These are phyloP conservation scores for Helobdella robusta DNA, from an alignment of 2,888 invertebrate genomes.

Conservation along the genomic window DNA sequence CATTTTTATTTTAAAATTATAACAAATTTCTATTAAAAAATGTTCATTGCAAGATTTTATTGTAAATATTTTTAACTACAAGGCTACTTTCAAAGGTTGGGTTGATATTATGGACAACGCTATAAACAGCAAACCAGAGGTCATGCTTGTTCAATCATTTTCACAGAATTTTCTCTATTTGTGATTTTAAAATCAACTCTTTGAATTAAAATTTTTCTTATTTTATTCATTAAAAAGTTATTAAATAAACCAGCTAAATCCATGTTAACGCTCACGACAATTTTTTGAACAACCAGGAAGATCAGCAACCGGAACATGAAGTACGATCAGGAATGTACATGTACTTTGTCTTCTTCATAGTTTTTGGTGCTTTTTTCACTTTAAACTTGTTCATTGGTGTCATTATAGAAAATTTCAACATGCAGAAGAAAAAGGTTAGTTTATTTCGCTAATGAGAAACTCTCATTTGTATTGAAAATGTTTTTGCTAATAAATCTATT, in stretches of 20 bases:
- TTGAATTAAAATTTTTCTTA: neutral
- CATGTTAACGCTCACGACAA: neutral
- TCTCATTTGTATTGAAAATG: neutral
- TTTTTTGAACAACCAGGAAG: conserved; percentile 2
- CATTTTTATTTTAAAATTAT: neutral
- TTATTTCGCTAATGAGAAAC: conserved; percentile 56
- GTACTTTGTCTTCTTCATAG: conserved; percentile 98
- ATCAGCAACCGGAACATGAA: conserved; percentile 76
- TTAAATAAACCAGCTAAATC: neutral
- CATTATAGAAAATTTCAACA: conserved; percentile 98
- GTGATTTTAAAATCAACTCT: neutral
- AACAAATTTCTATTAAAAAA: neutral
- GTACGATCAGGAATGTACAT: conserved; percentile 92
- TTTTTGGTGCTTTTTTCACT: conserved; percentile 98
- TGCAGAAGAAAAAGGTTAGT: conserved; percentile 90
- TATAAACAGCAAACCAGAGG: conserved; percentile 20
- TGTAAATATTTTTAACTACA: conserved; percentile 31
- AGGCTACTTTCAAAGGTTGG: conserved; percentile 97
- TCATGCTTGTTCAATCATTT: too few species aligned
- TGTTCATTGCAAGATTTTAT: neutral
- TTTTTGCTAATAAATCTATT: too few species aligned
- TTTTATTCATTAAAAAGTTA: neutral
- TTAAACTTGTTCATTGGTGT: conserved; percentile 99
- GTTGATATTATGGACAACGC: conserved; percentile 79
- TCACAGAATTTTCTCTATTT: neutral